Evolutionary conservation across 2,888 invertebrate species (phyloP), one percentile per base, ranked within the genome.

Genomic region (Agapostemon virescens): DNA sequence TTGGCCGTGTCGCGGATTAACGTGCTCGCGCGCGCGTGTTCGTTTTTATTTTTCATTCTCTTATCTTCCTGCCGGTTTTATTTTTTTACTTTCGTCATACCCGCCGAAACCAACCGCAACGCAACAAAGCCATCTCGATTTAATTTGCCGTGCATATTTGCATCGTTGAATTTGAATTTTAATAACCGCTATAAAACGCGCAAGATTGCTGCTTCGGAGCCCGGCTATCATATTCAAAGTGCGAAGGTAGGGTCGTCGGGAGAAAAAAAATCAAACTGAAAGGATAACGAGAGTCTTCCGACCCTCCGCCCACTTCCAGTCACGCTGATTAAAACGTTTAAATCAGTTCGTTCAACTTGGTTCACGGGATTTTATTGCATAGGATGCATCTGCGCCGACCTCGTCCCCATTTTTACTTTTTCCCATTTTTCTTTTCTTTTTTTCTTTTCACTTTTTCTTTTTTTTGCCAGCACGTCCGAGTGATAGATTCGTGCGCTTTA

Each of bases 81-180:
- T 13, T 63, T 33, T n/a, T 33, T 9, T n/a, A 49, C n/a, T 49
- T 11, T n/a, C 33, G 63, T 36, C n/a, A 17, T 63, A 20, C 36
- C 15, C 38, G 38, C 45, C n/a, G 38, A 45, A 77, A 45, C 15
- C 38, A 9, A 26, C 36, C 42, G 58, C 2, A 26, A 20, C 42
- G 74, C 36, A 64, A 79, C 58, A 66, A 42, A 79, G 55, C 33
- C 38, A 36, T 17, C 58, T 20, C 30, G 67, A 67, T 80, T 74
- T 69, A 79, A 79, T 80, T 80, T 66, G 38, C 17, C 45, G 69
- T 49, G 52, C 64, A 72, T 61, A 61, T 73, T 69, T 69, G 66
- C 74, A 40, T 81, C 74, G 78, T 70, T 52, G 67, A 74, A 74
- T 81, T 79, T 70, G 52, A 79, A 81, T 81, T 74, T 80, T 71